Evolutionary conservation across 2,888 invertebrate genomes (phyloP), one percentile per base, ranked within the genome.

Genomic region (Drosophila dives): DNA sequence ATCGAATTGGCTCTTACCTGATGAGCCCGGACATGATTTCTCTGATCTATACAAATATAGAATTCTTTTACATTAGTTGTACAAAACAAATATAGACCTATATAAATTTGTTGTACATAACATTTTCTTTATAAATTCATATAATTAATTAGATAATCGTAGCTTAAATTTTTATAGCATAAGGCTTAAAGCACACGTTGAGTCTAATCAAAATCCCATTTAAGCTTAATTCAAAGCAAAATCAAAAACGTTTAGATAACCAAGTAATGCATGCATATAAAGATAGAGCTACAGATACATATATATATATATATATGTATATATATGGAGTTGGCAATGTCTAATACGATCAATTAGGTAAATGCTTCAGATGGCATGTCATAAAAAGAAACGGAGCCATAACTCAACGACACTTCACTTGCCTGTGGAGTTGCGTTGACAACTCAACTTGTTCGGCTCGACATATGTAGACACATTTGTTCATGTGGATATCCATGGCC

Each of bases 381-480:
- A 64, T 71, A 72, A 76, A 80, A 58, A 48, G 69, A 54, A 71
- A 68, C 68, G 45, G 20, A 49, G 69, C 86, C 87, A 89, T 84
- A 84, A 84, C 81, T 89, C 89, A 84, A 72, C 64, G 65, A 79
- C 89, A 86, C 86, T 86, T 86, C 72, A 69, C 53, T 80, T 72
- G 74, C 87, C 79, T 55, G 82, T 51, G 69, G 87, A 74, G 84
- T 69, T 79, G 87, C 84, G 89, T 81, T 85, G 84, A 85, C 84
- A 85, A 89, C 82, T 89, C 87, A 89, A 85, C 84, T 85, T 85
- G 84, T 85, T 85, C 75, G 67, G 67, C 29, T 68, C 87, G 75
- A 77, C 77, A 66, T 75, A 83, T 86, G 86, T 75, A 50, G 15
- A 45, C 45, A 45, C 45, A 45, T 45, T 23, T 15, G 45, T 45